These are phyloP conservation scores for Nyctibius bracteatus DNA, from an alignment of 2,113 vertebrate species.

Conservation along the genomic window DNA sequence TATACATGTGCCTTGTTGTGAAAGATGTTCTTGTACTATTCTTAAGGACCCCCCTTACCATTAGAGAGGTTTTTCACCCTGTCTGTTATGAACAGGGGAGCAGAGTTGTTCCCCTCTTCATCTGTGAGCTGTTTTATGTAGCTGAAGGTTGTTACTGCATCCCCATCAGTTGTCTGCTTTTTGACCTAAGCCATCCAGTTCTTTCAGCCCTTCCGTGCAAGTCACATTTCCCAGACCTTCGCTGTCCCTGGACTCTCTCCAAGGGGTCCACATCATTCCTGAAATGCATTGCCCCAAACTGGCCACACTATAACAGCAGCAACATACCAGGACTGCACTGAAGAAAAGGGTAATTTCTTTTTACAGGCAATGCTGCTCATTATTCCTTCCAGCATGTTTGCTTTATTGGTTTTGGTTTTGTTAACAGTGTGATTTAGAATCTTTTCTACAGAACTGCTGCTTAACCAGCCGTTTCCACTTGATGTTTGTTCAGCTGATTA, in stretches of 20 bases:
- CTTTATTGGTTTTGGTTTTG: neutral
- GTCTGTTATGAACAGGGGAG: neutral
- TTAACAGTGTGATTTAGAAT: neutral
- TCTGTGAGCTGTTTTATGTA: neutral
- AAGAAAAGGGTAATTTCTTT: neutral
- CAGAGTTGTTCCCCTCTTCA: neutral
- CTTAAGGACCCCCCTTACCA: neutral
- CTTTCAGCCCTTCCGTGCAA: neutral
- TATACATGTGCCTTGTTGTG: accelerated
- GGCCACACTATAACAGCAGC: neutral
- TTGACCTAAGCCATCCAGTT: neutral
- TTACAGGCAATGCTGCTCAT: accelerated
- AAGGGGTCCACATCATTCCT: neutral
- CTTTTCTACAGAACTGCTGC: neutral
- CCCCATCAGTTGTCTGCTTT: neutral
- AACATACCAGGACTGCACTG: neutral
- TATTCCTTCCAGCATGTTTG: neutral
- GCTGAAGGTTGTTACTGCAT: neutral
- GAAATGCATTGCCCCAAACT: neutral
- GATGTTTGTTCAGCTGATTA: neutral
- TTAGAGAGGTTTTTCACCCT: neutral
- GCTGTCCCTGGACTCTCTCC: neutral
- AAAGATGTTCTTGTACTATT: neutral
- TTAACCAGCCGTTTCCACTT: neutral
- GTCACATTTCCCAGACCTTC: neutral